These are phyloP conservation scores for Fragum whitleyi DNA, from an alignment of 2,888 invertebrate species.

Conservation along the genomic window DNA sequence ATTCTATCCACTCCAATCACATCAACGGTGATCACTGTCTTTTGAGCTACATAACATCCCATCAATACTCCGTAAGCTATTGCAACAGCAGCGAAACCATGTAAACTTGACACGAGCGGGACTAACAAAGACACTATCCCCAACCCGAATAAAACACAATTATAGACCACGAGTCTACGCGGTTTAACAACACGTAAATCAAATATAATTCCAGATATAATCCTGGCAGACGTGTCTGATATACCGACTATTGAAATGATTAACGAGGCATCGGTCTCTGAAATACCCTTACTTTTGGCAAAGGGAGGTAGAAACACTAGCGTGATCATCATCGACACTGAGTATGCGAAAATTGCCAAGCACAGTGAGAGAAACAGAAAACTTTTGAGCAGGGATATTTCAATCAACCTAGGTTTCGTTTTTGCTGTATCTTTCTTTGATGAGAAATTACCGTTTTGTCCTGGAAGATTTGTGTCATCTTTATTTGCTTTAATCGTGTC, in stretches of 20 bases:
- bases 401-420: constrained; percentile 51
- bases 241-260: constrained; percentile 72
- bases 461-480: background rate
- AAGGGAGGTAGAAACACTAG: constrained; percentile 77
- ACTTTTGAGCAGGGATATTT: constrained; percentile 65
- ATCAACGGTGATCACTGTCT: constrained; percentile 78
- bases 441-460: too few species aligned
- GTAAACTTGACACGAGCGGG: constrained; percentile 64
- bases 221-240: constrained; percentile 69
- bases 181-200: constrained; percentile 68
- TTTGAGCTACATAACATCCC: constrained; percentile 77
- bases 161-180: constrained; percentile 70
- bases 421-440: background rate
- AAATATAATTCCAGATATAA: constrained; percentile 69
- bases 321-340: constrained; percentile 64
- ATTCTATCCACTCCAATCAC: constrained; percentile 75
- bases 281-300: constrained; percentile 65
- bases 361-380: constrained; percentile 62
- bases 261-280: constrained; percentile 69
- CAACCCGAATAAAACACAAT: constrained; percentile 69
- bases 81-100: constrained; percentile 59
- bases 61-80: constrained; percentile 72
- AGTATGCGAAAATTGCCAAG: constrained; percentile 62
- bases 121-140: constrained; percentile 66
- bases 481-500: background rate